Evolutionary conservation across 1,140 invertebrate species (phyloP).

Genomic region (Conus ventricosus): DNA sequence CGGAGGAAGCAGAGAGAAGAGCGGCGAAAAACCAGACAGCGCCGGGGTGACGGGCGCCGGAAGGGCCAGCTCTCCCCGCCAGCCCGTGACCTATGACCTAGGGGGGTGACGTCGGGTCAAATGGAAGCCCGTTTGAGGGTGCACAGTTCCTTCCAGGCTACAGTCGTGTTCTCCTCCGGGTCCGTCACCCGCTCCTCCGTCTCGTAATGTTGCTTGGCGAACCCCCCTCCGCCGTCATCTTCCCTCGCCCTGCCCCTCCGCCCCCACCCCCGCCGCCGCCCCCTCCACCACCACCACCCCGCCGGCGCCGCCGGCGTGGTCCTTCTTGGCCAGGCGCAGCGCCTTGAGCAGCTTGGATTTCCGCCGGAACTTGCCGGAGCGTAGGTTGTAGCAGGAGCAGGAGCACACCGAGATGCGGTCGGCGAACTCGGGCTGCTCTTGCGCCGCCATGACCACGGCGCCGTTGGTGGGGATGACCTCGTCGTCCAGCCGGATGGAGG

Average conservation of each 20-base stretch:
- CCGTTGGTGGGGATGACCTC: slow-evolving; percentile 89
- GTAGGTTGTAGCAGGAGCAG: slow-evolving; percentile 83
- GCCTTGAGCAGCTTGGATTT: slow-evolving; percentile 71
- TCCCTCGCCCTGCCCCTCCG: not conserved
- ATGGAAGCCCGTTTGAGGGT: slow-evolving; percentile 20
- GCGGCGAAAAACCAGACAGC: too few relatives aligned
- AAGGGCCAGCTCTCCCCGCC: too few relatives aligned
- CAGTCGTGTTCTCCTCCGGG: not conserved
- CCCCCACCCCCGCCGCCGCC: not conserved
- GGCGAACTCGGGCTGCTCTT: slow-evolving; percentile 74
- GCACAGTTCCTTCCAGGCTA: slow-evolving; percentile 24
- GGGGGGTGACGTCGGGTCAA: not conserved
- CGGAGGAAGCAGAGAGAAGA: not conserved
- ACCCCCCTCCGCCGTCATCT: not conserved
- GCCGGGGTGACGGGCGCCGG: too few relatives aligned
- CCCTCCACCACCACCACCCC: not conserved
- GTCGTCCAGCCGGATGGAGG: slow-evolving; percentile 80
- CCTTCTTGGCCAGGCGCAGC: slow-evolving; percentile 11
- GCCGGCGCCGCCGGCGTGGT: not conserved
- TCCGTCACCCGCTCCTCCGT: slow-evolving; percentile 20
- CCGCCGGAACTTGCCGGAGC: slow-evolving; percentile 70
- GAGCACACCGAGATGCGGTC: slow-evolving; percentile 87
- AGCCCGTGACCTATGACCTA: not conserved
- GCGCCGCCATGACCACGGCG: slow-evolving; percentile 73
- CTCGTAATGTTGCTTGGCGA: slow-evolving; percentile 19